Conservation (phyloP, 2,113 vertebrate genomes). For the Cheilinus undulatus region DNA sequence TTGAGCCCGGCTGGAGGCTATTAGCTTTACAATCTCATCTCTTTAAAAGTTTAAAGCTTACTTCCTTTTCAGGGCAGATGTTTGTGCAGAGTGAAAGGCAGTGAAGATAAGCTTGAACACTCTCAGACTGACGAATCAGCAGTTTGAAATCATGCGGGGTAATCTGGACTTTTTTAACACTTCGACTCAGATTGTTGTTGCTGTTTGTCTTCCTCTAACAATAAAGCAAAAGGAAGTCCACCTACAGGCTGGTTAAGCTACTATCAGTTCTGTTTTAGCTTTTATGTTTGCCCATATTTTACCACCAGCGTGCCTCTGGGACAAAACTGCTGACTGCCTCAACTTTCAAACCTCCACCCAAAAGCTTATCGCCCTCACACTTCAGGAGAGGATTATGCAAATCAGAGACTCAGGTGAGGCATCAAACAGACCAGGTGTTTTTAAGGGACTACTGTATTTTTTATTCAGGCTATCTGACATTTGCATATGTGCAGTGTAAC, state of each 20-base stretch:
- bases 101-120: slow-evolving; percentile 23
- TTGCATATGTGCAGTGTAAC: neutral
- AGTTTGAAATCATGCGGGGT: slow-evolving; percentile 28
- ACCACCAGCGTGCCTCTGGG: slow-evolving; percentile 37
- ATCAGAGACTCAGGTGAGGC: slow-evolving; percentile 52
- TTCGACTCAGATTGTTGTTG: slow-evolving; percentile 30
- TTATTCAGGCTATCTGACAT: neutral
- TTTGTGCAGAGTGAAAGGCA: slow-evolving; percentile 40
- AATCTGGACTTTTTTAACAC: slow-evolving; percentile 50
- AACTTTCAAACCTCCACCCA: slow-evolving; percentile 45
- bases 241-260: slow-evolving; percentile 52
- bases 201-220: slow-evolving; percentile 36
- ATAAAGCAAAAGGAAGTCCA: slow-evolving; percentile 39
- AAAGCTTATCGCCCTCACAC: slow-evolving; percentile 62
- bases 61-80: slow-evolving; percentile 27
- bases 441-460: slow-evolving; percentile 18
- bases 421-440: slow-evolving; percentile 39
- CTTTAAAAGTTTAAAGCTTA: slow-evolving; percentile 43
- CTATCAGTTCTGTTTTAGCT: slow-evolving; percentile 61
- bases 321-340: slow-evolving; percentile 67
- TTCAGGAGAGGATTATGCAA: slow-evolving; percentile 66
- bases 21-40: slow-evolving; percentile 42
- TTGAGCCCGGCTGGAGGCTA: slow-evolving; percentile 25
- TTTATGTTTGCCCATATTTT: slow-evolving; percentile 63
- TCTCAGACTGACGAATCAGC: slow-evolving; percentile 54